phyloP scores from a whole-genome alignment of 1,140 invertebrate species.

The Dendroctonus valens region DNA sequence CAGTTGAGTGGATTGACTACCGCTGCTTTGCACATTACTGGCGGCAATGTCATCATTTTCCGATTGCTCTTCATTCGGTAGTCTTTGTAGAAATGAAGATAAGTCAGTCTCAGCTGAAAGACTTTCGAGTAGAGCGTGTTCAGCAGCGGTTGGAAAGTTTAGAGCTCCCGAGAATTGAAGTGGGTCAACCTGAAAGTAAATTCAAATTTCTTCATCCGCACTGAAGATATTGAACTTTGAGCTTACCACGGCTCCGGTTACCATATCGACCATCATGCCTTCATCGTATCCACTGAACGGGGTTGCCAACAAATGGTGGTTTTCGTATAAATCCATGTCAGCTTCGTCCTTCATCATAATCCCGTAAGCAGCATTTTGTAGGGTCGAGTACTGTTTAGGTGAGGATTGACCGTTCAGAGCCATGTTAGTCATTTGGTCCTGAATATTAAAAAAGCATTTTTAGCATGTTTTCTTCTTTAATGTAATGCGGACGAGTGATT shows the following conservation, averaged over 20 bases:
- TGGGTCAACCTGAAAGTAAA: conserved; percentile 58
- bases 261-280: conserved; percentile 78
- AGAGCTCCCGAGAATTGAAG: conserved; percentile 77
- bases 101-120: conserved; percentile 73
- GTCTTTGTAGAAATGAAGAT: conserved; percentile 65
- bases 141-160: conserved; percentile 73
- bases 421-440: conserved; percentile 44
- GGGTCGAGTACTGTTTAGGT: conserved; percentile 69
- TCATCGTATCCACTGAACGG: conserved; percentile 71
- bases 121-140: conserved; percentile 70
- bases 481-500: too few relatives aligned
- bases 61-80: conserved; percentile 58
- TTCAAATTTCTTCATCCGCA: neutral
- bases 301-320: conserved; percentile 59
- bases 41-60: conserved; percentile 53
- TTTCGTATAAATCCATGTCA: conserved; percentile 68
- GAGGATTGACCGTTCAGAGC: conserved; percentile 52
- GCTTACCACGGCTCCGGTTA: conserved; percentile 63
- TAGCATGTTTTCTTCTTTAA: too few relatives aligned
- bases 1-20: conserved; percentile 59
- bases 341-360: conserved; percentile 75
- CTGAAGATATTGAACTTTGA: neutral
- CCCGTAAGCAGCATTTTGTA: conserved; percentile 78
- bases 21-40: conserved; percentile 54
- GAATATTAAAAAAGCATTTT: too few relatives aligned